These are phyloP conservation scores for Sebastes reedi DNA, from an alignment of 2,797 vertebrate genomes.

Conservation along the genomic window DNA sequence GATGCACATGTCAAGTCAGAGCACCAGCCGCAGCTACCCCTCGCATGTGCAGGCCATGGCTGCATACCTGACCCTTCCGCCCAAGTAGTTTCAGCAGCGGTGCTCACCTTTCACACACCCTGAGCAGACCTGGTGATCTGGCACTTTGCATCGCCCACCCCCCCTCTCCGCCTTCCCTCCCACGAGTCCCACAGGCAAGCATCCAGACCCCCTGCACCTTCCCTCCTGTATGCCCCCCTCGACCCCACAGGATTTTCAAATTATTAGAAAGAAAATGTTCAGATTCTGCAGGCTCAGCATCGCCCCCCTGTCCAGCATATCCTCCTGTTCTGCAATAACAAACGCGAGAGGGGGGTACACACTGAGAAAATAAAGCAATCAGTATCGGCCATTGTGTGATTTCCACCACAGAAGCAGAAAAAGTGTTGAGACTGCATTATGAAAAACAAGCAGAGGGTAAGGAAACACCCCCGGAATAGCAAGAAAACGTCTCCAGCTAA, in stretches of 20 bases:
- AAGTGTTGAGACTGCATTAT: constrained; percentile 82
- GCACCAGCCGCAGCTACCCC: constrained; percentile 6
- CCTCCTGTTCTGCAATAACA: constrained; percentile 82
- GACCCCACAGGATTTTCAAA: constrained; percentile 59
- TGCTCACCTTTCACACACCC: constrained; percentile 49
- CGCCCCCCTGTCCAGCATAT: constrained; percentile 64
- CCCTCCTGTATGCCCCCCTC: neutral
- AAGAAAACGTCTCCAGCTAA: constrained; percentile 67
- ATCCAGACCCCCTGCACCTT: constrained; percentile 35
- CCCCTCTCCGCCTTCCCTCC: neutral
- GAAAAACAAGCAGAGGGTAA: constrained; percentile 83
- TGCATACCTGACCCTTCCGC: constrained; percentile 41
- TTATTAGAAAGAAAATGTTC: constrained; percentile 74
- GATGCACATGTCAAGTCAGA: constrained; percentile 51
- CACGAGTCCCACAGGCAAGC: neutral
- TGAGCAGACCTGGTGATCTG: constrained; percentile 34
- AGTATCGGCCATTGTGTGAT: constrained; percentile 78
- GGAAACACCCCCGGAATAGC: constrained; percentile 73
- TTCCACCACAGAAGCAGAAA: constrained; percentile 80
- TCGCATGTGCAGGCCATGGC: constrained; percentile 47
- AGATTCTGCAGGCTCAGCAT: constrained; percentile 79
- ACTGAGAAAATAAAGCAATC: constrained; percentile 83
- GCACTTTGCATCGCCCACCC: neutral
- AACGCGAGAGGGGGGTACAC: constrained; percentile 73
- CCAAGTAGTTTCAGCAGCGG: constrained; percentile 1